Percentiles rank a stretch among this genome's conserved stretches.
Evolutionary conservation across 2,113 vertebrate genomes (phyloP).

Genomic region (Ciconia maguari): DNA sequence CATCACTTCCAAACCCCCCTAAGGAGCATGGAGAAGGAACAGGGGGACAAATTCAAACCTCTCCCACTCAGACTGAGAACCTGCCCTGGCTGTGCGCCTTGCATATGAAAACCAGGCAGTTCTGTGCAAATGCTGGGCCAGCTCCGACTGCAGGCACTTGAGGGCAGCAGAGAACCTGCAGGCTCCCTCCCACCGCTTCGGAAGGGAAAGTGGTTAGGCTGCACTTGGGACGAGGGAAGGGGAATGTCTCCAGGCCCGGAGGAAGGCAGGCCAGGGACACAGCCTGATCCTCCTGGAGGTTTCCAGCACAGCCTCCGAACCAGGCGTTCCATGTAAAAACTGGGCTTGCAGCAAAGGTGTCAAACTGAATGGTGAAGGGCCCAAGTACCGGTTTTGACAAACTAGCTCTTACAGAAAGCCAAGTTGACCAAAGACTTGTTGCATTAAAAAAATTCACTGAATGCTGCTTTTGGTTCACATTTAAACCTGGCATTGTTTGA

Average conservation of each 20-base stretch:
- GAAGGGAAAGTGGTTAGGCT: neutral
- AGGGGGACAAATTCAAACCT: neutral
- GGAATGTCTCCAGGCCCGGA: neutral
- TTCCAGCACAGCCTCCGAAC: neutral
- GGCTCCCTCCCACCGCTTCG: neutral
- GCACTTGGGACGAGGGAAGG: neutral
- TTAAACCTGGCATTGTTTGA: conserved; percentile 60
- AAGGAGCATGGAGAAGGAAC: neutral
- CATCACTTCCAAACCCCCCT: neutral
- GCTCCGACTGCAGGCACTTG: neutral
- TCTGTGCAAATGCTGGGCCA: neutral
- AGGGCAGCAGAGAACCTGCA: conserved; percentile 50
- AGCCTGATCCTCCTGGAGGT: neutral
- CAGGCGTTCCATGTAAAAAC: conserved; percentile 13
- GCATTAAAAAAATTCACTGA: neutral
- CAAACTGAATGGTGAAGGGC: neutral
- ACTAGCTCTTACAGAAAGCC: neutral
- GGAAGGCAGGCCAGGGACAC: neutral
- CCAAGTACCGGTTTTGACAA: neutral
- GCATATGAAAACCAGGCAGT: neutral
- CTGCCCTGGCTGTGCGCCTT: neutral
- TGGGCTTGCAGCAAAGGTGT: neutral
- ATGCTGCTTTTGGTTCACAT: conserved; percentile 49
- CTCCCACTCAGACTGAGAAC: neutral
- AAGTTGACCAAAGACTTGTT: conserved; percentile 5